phyloP scores from a whole-genome alignment of 2,888 invertebrate species.

The Abrostola tripartita region DNA sequence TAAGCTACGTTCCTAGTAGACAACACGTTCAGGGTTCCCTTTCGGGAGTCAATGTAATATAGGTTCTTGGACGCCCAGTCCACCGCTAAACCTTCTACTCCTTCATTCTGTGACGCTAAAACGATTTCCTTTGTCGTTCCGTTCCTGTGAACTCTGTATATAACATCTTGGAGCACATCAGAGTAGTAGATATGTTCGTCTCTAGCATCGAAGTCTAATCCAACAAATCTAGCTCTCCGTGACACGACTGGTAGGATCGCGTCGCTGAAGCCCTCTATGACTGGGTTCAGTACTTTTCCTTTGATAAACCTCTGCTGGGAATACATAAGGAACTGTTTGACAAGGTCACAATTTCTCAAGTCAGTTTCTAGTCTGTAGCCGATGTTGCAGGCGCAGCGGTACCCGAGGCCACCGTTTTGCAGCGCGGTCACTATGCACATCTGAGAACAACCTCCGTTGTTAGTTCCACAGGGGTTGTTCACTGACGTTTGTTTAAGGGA shows the following conservation, averaged over 20 bases:
- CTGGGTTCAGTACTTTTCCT: slow-evolving; percentile 96
- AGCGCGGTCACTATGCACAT: slow-evolving; percentile 97
- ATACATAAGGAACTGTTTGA: slow-evolving; percentile 97
- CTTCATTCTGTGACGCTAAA: slow-evolving; percentile 98
- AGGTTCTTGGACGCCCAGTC: slow-evolving; percentile 99
- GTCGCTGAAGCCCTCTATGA: slow-evolving; percentile 97
- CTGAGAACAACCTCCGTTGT: slow-evolving; percentile 97
- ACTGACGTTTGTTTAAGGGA: slow-evolving; percentile 92
- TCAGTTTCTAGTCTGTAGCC: slow-evolving; percentile 94
- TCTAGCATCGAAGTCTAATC: slow-evolving; percentile 97
- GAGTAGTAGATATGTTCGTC: slow-evolving; percentile 98
- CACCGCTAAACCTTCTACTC: slow-evolving; percentile 97
- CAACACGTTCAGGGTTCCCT: slow-evolving; percentile 97
- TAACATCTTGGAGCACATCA: slow-evolving; percentile 98
- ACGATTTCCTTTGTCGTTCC: slow-evolving; percentile 95
- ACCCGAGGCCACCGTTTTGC: slow-evolving; percentile 92
- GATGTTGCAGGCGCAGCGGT: slow-evolving; percentile 96
- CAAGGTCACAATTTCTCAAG: slow-evolving; percentile 93
- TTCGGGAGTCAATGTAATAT: slow-evolving; percentile 97
- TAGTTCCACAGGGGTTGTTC: slow-evolving; percentile 95
- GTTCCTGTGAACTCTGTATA: slow-evolving; percentile 94
- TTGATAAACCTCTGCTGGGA: slow-evolving; percentile 98
- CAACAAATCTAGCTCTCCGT: slow-evolving; percentile 96
- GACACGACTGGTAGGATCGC: slow-evolving; percentile 98
- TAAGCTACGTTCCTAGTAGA: slow-evolving; percentile 95